Percentiles rank a stretch among this genome's conserved stretches.
Conservation (phyloP, 2,888 invertebrate species). For the Balanococcus diminutus region DNA sequence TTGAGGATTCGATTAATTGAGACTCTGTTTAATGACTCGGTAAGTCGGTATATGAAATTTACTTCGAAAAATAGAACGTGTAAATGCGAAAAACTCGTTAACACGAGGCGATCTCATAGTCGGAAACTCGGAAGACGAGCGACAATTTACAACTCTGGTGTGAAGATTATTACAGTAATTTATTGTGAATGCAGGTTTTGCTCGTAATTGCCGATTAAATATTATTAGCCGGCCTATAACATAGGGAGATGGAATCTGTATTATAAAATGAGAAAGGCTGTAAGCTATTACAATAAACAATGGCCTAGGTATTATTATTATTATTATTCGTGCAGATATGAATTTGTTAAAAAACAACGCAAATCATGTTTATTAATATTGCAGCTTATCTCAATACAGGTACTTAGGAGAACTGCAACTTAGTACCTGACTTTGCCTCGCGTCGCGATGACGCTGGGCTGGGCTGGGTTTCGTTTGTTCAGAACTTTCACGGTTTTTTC, state of each 20-base stretch:
- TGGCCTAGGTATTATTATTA: constrained; percentile 20
- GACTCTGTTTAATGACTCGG: too few relatives aligned
- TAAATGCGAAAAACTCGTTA: neutral
- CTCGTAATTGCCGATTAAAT: constrained; percentile 45
- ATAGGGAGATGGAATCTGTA: constrained; percentile 1
- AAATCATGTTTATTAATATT: constrained; percentile 39
- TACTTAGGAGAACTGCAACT: neutral
- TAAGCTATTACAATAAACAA: constrained; percentile 40
- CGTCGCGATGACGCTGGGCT: neutral
- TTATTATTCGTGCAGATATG: constrained; percentile 3
- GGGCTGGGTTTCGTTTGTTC: neutral
- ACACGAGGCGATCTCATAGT: neutral
- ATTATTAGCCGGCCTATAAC: constrained; percentile 29
- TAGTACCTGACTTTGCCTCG: neutral
- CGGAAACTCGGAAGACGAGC: neutral
- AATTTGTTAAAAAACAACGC: constrained; percentile 24
- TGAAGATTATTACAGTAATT: constrained; percentile 38
- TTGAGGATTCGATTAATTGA: neutral
- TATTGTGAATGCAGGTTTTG: constrained; percentile 15
- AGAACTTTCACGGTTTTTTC: neutral
- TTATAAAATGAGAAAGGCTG: constrained; percentile 18
- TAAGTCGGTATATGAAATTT: neutral
- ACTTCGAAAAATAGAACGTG: neutral
- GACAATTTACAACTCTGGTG: constrained; percentile 22
- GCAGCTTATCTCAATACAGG: neutral